Conservation (phyloP, 2,888 invertebrate genomes). For the Ganaspis brasiliensis region DNA sequence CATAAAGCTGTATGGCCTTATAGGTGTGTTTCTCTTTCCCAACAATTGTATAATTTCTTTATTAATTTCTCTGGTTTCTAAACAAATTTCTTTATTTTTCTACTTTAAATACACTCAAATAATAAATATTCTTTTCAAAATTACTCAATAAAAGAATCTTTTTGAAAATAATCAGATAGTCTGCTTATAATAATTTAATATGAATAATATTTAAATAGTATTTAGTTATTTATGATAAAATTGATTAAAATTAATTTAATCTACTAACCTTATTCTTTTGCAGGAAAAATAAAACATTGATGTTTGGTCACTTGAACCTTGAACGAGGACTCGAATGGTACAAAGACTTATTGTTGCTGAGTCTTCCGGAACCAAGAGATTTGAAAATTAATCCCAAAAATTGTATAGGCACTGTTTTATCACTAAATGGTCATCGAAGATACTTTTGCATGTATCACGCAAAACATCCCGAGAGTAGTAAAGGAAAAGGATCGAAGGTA, state of each 20-base stretch:
- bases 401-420: constrained; percentile 97
- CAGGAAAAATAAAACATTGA: constrained; percentile 95
- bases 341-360: constrained; percentile 92
- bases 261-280: constrained; percentile 31
- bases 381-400: constrained; percentile 97
- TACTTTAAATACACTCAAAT: no score
- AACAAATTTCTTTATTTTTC: no score
- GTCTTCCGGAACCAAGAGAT: constrained; percentile 90
- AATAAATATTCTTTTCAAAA: no score
- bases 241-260: background rate
- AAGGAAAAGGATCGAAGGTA: constrained; percentile 86
- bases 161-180: no score
- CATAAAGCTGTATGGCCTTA: constrained; percentile 98
- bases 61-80: constrained; percentile 35
- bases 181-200: no score
- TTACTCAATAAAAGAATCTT: no score
- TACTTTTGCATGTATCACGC: constrained; percentile 99
- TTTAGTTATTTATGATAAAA: background rate
- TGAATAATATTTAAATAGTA: no score
- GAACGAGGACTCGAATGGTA: constrained; percentile 98
- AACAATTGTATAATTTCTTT: constrained; percentile 8
- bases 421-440: constrained; percentile 97
- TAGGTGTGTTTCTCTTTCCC: constrained; percentile 84
- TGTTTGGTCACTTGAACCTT: constrained; percentile 96
- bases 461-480: constrained; percentile 91